Conservation (phyloP, 2,888 invertebrate genomes). For the Myopa tessellatipennis region DNA sequence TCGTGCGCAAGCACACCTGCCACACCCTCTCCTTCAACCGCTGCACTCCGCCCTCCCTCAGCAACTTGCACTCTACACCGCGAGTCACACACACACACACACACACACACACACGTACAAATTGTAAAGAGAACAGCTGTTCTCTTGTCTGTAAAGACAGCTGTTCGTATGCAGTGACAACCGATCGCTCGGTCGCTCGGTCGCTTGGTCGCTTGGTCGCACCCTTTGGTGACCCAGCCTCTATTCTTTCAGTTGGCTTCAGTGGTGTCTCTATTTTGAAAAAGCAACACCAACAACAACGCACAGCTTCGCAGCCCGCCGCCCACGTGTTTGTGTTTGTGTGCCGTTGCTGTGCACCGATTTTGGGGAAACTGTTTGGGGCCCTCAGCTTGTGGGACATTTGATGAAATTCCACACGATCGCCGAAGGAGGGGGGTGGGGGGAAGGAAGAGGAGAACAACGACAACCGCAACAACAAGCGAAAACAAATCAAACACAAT, state of each 20-base stretch:
- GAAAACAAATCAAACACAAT: neutral
- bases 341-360: neutral
- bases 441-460: neutral
- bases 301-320: neutral
- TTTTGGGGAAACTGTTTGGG: conserved; percentile 1
- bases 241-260: neutral
- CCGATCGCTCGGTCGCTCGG: conserved; percentile 4
- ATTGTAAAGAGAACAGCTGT: neutral
- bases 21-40: neutral
- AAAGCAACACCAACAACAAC: conserved; percentile 7
- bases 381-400: conserved; percentile 18
- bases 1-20: conserved; percentile 22
- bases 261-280: neutral
- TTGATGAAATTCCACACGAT: conserved; percentile 28
- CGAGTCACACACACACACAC: neutral
- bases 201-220: conserved; percentile 48
- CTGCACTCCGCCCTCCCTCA: neutral
- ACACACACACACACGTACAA: no score
- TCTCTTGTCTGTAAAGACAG: neutral
- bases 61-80: no score
- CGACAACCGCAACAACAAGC: neutral
- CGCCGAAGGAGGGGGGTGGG: neutral
- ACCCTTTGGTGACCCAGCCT: conserved; percentile 28
- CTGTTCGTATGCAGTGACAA: conserved; percentile 28
- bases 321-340: conserved; percentile 2